Percentiles rank a stretch among this genome's conserved stretches.
Evolutionary conservation across 2,888 invertebrate species (phyloP).

Genomic region (Ceriagrion tenellum): DNA sequence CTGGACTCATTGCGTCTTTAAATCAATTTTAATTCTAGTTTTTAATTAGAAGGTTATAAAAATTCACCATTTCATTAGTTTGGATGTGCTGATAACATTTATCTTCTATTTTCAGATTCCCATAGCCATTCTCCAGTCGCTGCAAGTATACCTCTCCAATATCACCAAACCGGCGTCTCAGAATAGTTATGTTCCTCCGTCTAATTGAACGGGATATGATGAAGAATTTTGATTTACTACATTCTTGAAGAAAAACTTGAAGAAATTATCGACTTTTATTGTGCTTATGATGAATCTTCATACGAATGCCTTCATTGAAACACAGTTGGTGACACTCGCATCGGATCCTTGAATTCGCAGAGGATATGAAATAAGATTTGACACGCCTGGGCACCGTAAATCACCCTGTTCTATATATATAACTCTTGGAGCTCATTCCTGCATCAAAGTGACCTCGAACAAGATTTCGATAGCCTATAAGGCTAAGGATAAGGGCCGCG

Average conservation of each 20-base stretch:
- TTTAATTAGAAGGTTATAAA: too few relatives aligned
- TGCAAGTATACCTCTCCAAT: not conserved
- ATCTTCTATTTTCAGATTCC: not conserved
- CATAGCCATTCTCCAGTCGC: not conserved
- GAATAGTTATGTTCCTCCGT: not conserved
- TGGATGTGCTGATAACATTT: not conserved
- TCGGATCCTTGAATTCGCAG: not conserved
- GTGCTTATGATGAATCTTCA: not conserved
- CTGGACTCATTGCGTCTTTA: too few relatives aligned
- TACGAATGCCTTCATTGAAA: not conserved
- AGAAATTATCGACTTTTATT: not conserved
- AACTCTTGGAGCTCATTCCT: not conserved
- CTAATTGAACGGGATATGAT: not conserved
- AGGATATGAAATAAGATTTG: not conserved
- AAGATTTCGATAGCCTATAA: not conserved
- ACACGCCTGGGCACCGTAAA: not conserved
- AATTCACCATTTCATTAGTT: not conserved
- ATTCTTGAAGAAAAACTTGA: not conserved
- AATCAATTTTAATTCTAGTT: too few relatives aligned
- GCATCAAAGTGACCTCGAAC: not conserved
- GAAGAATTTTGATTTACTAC: too few relatives aligned
- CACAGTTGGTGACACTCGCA: too few relatives aligned
- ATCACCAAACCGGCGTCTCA: not conserved
- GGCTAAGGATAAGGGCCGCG: not conserved
- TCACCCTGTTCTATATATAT: not conserved